phyloP scores from a whole-genome alignment of 2,113 vertebrate species.

The Oreochromis spilurus region DNA sequence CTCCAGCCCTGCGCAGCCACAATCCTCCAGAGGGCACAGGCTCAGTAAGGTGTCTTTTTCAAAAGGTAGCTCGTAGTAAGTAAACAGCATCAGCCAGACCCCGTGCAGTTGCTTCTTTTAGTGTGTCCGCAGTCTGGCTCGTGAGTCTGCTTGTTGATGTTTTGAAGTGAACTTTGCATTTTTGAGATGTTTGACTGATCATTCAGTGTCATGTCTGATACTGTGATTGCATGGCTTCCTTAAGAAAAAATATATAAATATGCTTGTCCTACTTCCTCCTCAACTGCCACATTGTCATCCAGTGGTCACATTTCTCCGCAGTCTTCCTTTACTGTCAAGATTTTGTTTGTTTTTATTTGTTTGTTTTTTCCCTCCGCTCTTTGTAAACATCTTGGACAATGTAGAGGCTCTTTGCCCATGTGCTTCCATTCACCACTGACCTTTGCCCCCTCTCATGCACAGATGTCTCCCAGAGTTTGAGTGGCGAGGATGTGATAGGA shows the following conservation, averaged over 20 bases:
- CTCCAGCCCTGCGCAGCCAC: slow-evolving; percentile 62
- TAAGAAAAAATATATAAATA: not conserved
- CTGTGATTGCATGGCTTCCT: slow-evolving; percentile 67
- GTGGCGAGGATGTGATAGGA: slow-evolving; percentile 56
- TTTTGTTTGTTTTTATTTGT: not conserved
- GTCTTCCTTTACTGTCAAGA: not conserved
- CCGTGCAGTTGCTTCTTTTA: slow-evolving; percentile 27
- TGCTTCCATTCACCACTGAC: slow-evolving; percentile 46
- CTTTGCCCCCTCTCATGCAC: slow-evolving; percentile 55
- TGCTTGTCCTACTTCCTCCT: slow-evolving; percentile 14
- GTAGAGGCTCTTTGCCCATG: slow-evolving; percentile 30
- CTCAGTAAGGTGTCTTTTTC: slow-evolving; percentile 68
- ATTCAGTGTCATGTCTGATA: slow-evolving; percentile 14
- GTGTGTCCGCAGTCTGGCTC: slow-evolving; percentile 28
- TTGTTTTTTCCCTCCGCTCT: slow-evolving; percentile 1
- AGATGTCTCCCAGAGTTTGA: slow-evolving; percentile 64
- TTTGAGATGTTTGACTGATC: slow-evolving; percentile 29
- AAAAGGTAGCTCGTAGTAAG: slow-evolving; percentile 79
- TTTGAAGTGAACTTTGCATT: slow-evolving; percentile 54
- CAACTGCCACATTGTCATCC: slow-evolving; percentile 29
- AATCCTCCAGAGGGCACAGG: slow-evolving; percentile 70
- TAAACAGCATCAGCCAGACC: slow-evolving; percentile 42
- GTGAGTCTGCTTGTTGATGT: slow-evolving; percentile 37
- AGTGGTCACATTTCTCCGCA: slow-evolving; percentile 50
- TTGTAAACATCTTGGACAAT: slow-evolving; percentile 5